These are phyloP conservation scores for Xanthorhoe designata DNA, from an alignment of 2,888 invertebrate genomes.

Conservation along the genomic window DNA sequence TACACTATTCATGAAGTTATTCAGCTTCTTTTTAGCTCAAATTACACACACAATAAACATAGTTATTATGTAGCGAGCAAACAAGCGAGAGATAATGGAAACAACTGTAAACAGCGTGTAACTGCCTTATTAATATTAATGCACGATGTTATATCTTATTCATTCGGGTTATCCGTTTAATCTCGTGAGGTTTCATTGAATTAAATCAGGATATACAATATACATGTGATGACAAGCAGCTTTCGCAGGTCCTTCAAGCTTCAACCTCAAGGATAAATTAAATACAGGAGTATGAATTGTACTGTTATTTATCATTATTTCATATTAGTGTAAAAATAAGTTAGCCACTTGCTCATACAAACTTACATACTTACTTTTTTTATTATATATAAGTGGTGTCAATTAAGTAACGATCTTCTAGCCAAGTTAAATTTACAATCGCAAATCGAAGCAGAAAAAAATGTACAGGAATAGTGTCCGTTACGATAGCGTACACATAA, in stretches of 20 bases:
- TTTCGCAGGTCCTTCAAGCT: neutral
- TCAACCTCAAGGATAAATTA: no score
- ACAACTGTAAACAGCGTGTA: conserved; percentile 52
- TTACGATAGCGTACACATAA: no score
- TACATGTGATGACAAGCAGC: neutral
- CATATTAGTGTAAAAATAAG: no score
- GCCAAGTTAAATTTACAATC: no score
- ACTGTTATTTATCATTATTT: no score
- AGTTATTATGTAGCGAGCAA: conserved; percentile 18
- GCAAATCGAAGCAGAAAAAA: no score
- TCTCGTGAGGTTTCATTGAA: conserved; percentile 1
- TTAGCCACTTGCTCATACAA: no score
- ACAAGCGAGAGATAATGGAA: conserved; percentile 38
- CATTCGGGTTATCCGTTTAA: conserved; percentile 3
- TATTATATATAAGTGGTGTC: no score
- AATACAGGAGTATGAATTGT: no score
- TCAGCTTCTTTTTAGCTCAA: neutral
- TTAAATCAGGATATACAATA: neutral
- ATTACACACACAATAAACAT: conserved; percentile 11
- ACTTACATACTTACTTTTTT: no score
- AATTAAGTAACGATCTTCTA: no score
- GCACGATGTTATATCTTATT: conserved; percentile 12
- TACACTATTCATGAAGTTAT: neutral
- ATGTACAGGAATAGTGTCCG: no score
- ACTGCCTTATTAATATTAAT: conserved; percentile 56